Conservation (phyloP, 2,888 invertebrate genomes). For the Rhorus exstirpatorius region DNA sequence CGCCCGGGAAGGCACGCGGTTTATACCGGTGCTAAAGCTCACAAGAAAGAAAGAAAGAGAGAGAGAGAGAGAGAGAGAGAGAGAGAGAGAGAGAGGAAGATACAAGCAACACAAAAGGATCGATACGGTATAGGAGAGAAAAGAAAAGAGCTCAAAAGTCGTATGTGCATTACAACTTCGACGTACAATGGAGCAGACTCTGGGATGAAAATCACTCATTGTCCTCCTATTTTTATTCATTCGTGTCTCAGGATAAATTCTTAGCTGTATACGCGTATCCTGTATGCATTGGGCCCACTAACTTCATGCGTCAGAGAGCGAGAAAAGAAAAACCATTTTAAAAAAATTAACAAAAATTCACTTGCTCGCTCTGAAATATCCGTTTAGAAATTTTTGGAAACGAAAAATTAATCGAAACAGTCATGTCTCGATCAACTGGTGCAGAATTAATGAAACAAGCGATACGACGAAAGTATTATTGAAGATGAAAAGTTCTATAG, state of each 20-base stretch:
- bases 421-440: no score
- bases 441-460: no score
- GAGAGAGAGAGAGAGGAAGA: conserved; percentile 42
- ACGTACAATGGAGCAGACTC: conserved; percentile 21
- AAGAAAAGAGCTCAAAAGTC: conserved; percentile 23
- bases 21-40: conserved; percentile 60
- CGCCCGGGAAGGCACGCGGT: conserved; percentile 38
- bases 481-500: no score
- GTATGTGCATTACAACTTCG: conserved; percentile 7
- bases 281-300: not conserved
- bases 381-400: no score
- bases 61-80: conserved; percentile 44
- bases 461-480: no score
- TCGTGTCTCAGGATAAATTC: not conserved
- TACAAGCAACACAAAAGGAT: conserved; percentile 65
- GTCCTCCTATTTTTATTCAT: not conserved
- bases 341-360: no score
- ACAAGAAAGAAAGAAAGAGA: conserved; percentile 35
- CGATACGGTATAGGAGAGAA: conserved; percentile 55
- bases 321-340: not conserved
- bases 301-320: no score
- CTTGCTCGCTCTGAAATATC: no score
- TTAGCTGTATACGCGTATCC: not conserved
- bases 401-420: no score
- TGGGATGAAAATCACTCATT: conserved; percentile 19